A percentile compares a stretch with the other conserved stretches of the same genome.
These are phyloP conservation scores for Drosophila teissieri DNA, from an alignment of 1,140 invertebrate genomes.

Conservation along the genomic window DNA sequence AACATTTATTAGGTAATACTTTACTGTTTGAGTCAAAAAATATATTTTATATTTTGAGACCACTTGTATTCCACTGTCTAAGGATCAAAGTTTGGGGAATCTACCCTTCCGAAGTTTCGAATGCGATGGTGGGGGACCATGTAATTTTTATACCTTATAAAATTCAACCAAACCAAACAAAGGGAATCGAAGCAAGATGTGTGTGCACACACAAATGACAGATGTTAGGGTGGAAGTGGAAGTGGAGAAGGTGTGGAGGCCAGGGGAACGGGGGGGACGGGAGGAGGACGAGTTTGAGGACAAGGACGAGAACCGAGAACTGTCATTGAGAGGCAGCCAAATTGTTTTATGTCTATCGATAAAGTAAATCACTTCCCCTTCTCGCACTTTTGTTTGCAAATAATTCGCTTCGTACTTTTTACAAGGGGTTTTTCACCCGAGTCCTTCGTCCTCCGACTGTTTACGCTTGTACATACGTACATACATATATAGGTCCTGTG, in stretches of 20 bases:
- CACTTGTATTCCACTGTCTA: too few species aligned
- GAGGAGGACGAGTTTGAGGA: constrained; percentile 4
- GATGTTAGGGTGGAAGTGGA: constrained; percentile 26
- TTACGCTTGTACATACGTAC: constrained; percentile 14
- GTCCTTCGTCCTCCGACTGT: constrained; percentile 31
- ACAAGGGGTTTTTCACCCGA: constrained; percentile 41
- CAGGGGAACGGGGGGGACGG: constrained; percentile 9
- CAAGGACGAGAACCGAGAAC: constrained; percentile 12
- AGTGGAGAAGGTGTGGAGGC: constrained; percentile 3
- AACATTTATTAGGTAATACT: neutral
- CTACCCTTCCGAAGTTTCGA: constrained; percentile 20
- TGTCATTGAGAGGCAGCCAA: constrained; percentile 49
- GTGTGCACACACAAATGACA: constrained; percentile 35
- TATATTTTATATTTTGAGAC: neutral
- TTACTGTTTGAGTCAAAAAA: neutral
- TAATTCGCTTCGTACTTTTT: constrained; percentile 60
- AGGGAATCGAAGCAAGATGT: constrained; percentile 25
- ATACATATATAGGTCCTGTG: neutral
- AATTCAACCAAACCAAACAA: constrained; percentile 42
- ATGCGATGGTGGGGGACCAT: constrained; percentile 13
- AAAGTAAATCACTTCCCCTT: constrained; percentile 70
- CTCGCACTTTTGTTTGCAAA: constrained; percentile 58
- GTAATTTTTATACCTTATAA: constrained; percentile 71
- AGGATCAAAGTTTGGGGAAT: constrained; percentile 13
- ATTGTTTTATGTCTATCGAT: constrained; percentile 78